Conservation (phyloP, 2,888 invertebrate species). For the Notocelia uddmanniana region DNA sequence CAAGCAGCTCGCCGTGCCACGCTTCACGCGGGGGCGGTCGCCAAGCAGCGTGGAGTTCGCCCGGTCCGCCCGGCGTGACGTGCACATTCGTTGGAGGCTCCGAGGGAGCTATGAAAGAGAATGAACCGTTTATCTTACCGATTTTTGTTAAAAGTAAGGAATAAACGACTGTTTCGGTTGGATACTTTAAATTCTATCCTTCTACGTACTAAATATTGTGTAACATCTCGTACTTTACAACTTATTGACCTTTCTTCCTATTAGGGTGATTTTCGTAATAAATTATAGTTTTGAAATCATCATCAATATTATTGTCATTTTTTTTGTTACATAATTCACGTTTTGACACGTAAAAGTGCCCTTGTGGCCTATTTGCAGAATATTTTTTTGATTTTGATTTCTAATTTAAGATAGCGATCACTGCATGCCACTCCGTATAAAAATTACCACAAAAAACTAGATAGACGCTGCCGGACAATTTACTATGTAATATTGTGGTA, state of each 20-base stretch:
- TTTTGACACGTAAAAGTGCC: no score
- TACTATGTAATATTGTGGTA: neutral
- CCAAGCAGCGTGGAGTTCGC: slow-evolving; percentile 91
- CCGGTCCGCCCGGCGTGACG: slow-evolving; percentile 89
- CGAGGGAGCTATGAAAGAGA: slow-evolving; percentile 84
- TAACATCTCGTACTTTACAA: neutral
- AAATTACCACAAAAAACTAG: no score
- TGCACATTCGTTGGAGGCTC: slow-evolving; percentile 89
- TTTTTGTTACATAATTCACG: no score
- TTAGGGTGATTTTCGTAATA: neutral
- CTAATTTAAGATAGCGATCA: no score
- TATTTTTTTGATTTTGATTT: no score
- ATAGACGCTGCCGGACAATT: neutral
- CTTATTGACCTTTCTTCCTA: neutral
- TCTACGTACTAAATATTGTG: neutral
- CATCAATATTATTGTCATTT: no score
- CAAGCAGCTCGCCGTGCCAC: slow-evolving; percentile 91
- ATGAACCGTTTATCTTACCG: neutral
- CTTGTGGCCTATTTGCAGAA: no score
- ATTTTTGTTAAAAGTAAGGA: neutral
- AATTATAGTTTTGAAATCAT: no score
- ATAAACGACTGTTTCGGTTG: neutral
- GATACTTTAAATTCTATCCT: neutral
- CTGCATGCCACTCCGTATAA: no score
- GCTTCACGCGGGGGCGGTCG: slow-evolving; percentile 89